phyloP scores from a whole-genome alignment of 2,888 invertebrate species.

The Octodonta nipae region DNA sequence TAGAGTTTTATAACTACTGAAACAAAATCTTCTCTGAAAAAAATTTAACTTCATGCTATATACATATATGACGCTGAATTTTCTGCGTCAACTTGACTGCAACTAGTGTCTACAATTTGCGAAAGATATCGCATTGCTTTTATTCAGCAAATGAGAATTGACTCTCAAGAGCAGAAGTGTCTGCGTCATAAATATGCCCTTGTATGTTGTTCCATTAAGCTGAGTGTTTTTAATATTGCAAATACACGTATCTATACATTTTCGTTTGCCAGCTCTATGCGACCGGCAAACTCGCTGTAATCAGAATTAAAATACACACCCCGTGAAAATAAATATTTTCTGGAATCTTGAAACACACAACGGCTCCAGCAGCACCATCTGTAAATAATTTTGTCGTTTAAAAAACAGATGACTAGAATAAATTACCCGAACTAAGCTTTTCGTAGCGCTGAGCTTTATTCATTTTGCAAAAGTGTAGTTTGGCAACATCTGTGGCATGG shows the following conservation, averaged over 20 bases:
- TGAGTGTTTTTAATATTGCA: constrained; percentile 15
- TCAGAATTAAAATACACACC: neutral
- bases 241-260: neutral
- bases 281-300: neutral
- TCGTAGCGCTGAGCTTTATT: constrained; percentile 15
- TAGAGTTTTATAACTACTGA: no score
- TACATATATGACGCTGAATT: no score
- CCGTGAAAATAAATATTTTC: neutral
- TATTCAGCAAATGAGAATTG: no score
- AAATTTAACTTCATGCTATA: no score
- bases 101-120: no score
- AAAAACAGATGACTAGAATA: constrained; percentile 16
- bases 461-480: constrained; percentile 17
- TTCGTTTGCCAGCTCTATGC: neutral
- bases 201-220: constrained; percentile 15
- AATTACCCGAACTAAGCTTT: constrained; percentile 14
- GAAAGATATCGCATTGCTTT: no score
- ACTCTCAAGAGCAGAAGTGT: no score
- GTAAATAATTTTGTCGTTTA: constrained; percentile 15
- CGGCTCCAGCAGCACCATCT: constrained; percentile 10
- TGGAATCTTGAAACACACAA: constrained; percentile 3
- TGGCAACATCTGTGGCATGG: constrained; percentile 18
- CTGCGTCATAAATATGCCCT: no score
- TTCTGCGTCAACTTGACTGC: no score
- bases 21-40: no score